phyloP scores from a whole-genome alignment of 2,888 invertebrate genomes.

The Luffia ferchaultella region DNA sequence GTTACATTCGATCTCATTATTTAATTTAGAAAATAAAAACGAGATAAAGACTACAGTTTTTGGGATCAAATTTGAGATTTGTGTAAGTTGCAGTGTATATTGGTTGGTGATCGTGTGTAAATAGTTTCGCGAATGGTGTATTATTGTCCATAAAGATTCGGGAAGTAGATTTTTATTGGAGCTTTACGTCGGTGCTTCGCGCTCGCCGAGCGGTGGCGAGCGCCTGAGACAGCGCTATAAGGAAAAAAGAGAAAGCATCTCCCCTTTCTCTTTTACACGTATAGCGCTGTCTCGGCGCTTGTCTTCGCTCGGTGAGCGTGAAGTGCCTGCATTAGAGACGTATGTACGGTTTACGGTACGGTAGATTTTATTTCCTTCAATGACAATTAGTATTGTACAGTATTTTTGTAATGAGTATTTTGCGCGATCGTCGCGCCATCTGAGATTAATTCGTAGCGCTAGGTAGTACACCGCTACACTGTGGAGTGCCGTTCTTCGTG shows the following conservation, averaged over 20 bases:
- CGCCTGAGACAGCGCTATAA: too few relatives aligned
- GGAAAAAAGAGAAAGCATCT: too few relatives aligned
- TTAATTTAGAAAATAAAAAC: slow-evolving; percentile 62
- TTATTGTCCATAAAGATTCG: slow-evolving; percentile 33
- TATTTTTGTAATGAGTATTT: slow-evolving; percentile 64
- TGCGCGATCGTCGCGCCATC: slow-evolving; percentile 13
- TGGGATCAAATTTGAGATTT: slow-evolving; percentile 65
- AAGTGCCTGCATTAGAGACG: too few relatives aligned
- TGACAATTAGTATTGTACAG: slow-evolving; percentile 53
- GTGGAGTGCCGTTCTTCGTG: too few relatives aligned
- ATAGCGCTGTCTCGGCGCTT: too few relatives aligned
- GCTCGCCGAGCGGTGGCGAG: too few relatives aligned
- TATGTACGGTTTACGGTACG: too few relatives aligned
- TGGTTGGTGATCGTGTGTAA: slow-evolving; percentile 52
- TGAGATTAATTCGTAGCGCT: slow-evolving; percentile 50
- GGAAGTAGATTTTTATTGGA: slow-evolving; percentile 39
- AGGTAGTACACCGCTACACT: too few relatives aligned
- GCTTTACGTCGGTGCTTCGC: too few relatives aligned
- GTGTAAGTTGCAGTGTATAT: slow-evolving; percentile 56
- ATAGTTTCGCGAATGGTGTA: slow-evolving; percentile 52
- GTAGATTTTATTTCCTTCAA: background rate
- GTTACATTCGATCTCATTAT: slow-evolving; percentile 62
- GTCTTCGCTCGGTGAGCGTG: too few relatives aligned
- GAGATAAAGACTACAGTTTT: slow-evolving; percentile 64
- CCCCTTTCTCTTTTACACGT: too few relatives aligned